phyloP scores from a whole-genome alignment of 1,140 invertebrate species.

The Marisa cornuarietis region DNA sequence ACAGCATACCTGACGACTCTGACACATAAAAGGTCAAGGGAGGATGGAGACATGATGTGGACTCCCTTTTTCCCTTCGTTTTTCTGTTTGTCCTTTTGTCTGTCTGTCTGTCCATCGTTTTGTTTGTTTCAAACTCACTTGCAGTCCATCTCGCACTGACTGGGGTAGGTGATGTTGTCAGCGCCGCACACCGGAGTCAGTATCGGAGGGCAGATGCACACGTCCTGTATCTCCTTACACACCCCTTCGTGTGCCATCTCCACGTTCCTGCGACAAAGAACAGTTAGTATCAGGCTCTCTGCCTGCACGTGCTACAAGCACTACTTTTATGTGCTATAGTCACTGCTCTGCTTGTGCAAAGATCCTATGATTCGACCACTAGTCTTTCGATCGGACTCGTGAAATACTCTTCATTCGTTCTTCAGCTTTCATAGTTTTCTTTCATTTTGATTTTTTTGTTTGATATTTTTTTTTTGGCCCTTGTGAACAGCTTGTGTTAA shows the following conservation, averaged over 20 bases:
- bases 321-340: too few relatives aligned
- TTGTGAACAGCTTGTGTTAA: too few relatives aligned
- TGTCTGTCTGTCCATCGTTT: not conserved
- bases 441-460: too few relatives aligned
- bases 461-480: too few relatives aligned
- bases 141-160: conserved; percentile 66
- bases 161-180: conserved; percentile 73
- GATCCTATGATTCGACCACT: not conserved
- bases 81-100: not conserved
- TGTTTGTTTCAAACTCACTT: conserved; percentile 17
- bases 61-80: not conserved
- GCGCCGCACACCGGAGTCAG: conserved; percentile 72
- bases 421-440: too few relatives aligned
- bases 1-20: too few relatives aligned
- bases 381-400: too few relatives aligned
- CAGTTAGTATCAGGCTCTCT: too few relatives aligned
- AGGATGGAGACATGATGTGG: not conserved
- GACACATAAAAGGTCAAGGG: too few relatives aligned
- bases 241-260: conserved; percentile 2
- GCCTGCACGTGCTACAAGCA: too few relatives aligned
- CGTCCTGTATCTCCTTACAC: not conserved
- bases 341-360: too few relatives aligned
- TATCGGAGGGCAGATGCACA: conserved; percentile 30
- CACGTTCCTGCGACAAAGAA: not conserved
- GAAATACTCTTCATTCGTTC: too few relatives aligned